These are phyloP conservation scores for Galleria mellonella DNA, from an alignment of 1,140 invertebrate species.

Conservation along the genomic window DNA sequence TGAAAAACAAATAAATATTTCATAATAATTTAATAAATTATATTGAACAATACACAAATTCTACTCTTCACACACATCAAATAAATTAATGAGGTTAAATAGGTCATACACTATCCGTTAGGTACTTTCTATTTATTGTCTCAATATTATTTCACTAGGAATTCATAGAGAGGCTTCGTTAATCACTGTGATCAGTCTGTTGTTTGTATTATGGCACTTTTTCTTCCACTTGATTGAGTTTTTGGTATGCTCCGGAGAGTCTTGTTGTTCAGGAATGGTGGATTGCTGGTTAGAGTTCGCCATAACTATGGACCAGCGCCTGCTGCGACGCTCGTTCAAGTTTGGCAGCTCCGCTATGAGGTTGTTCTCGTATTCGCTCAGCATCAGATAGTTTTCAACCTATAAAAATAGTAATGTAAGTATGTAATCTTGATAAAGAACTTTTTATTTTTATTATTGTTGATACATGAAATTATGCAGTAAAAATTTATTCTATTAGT, in stretches of 20 bases:
- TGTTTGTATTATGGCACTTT: conserved; percentile 73
- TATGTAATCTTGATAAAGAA: too few relatives aligned
- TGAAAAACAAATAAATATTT: conserved; percentile 12
- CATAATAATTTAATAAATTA: conserved; percentile 72
- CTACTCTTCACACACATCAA: conserved; percentile 65
- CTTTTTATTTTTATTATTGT: too few relatives aligned
- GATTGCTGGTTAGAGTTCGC: conserved; percentile 43
- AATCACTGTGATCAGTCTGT: conserved; percentile 82
- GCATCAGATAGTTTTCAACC: conserved; percentile 89
- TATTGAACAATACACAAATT: conserved; percentile 64
- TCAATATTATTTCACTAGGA: conserved; percentile 43
- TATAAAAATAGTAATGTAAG: too few relatives aligned
- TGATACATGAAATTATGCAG: too few relatives aligned
- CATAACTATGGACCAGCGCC: conserved; percentile 80
- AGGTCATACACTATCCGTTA: conserved; percentile 52
- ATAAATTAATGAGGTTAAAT: conserved; percentile 73
- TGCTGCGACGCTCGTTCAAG: conserved; percentile 79
- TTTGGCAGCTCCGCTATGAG: conserved; percentile 85
- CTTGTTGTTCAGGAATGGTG: conserved; percentile 19
- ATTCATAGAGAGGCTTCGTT: conserved; percentile 80
- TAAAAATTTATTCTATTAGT: too few relatives aligned
- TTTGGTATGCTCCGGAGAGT: conserved; percentile 37
- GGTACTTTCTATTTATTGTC: conserved; percentile 65
- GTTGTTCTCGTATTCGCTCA: conserved; percentile 91
- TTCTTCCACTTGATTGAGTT: conserved; percentile 68